A percentile compares a stretch with the other conserved stretches of the same genome.
Conservation (phyloP, 2,888 invertebrate genomes). For the Heliconius cydno region DNA sequence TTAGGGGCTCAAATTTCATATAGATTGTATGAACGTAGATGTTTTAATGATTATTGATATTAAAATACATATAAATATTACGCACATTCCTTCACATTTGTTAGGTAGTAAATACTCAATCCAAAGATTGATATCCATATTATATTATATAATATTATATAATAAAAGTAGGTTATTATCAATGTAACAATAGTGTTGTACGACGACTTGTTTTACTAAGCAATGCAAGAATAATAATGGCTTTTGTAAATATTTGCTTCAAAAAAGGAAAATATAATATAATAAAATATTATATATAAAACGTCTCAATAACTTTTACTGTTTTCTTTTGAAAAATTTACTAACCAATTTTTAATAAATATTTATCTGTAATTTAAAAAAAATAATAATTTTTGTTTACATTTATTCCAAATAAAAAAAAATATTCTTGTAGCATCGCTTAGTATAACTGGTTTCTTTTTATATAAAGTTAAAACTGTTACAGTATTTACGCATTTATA, state of each 20-base stretch:
- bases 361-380: not conserved
- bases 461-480: constrained; percentile 46
- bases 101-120: constrained; percentile 64
- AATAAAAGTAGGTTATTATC: constrained; percentile 48
- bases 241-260: not conserved
- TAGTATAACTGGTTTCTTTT: constrained; percentile 35
- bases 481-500: constrained; percentile 81
- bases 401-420: not conserved
- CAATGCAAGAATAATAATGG: constrained; percentile 33
- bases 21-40: constrained; percentile 39
- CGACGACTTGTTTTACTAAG: constrained; percentile 47
- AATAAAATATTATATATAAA: not conserved
- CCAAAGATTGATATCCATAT: constrained; percentile 70
- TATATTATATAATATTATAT: constrained; percentile 44
- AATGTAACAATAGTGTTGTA: constrained; percentile 48
- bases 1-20: constrained; percentile 35
- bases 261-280: constrained; percentile 8
- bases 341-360: too few relatives aligned
- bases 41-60: constrained; percentile 45
- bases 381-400: not conserved
- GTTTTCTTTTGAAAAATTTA: not conserved
- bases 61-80: constrained; percentile 50
- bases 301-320: not conserved
- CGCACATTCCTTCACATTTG: constrained; percentile 71
- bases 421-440: constrained; percentile 34